phyloP scores from a whole-genome alignment of 2,888 invertebrate species.

The Anorthoa munda region DNA sequence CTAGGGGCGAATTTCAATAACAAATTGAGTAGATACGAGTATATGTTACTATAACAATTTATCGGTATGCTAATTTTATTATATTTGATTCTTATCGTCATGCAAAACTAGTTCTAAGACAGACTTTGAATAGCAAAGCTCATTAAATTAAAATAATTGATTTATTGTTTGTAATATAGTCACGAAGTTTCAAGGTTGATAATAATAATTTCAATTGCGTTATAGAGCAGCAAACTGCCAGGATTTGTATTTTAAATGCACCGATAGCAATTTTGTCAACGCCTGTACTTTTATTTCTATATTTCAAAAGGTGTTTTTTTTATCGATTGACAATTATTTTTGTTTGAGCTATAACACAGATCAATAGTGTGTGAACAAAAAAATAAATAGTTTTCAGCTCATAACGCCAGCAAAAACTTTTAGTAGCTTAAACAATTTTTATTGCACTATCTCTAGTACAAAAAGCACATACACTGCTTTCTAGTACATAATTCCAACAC shows the following conservation, averaged over 20 bases:
- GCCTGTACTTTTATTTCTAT: neutral
- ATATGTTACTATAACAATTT: slow-evolving; percentile 26
- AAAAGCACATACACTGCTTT: slow-evolving; percentile 25
- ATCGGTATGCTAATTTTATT: slow-evolving; percentile 25
- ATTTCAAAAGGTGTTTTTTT: neutral
- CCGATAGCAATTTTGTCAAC: neutral
- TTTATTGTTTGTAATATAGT: neutral
- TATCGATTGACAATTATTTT: neutral
- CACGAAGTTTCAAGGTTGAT: slow-evolving; percentile 18
- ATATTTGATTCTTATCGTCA: slow-evolving; percentile 39
- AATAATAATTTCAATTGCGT: neutral
- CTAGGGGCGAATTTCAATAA: slow-evolving; percentile 47
- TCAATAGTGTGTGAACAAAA: too few species aligned
- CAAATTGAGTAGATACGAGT: slow-evolving; percentile 33
- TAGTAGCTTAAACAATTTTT: slow-evolving; percentile 7
- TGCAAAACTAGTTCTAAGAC: slow-evolving; percentile 22
- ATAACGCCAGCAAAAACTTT: slow-evolving; percentile 9
- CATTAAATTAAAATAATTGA: slow-evolving; percentile 40
- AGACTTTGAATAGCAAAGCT: slow-evolving; percentile 28
- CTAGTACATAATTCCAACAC: slow-evolving; percentile 35
- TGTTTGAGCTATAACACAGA: neutral
- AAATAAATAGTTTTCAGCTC: neutral
- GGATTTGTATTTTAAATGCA: neutral
- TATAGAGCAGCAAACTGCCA: neutral
- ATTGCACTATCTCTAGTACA: slow-evolving; percentile 24